Evolutionary conservation across 53 echinoderm and acorn worm genomes (phyloP).

Genomic region (Echinometra lucunter): DNA sequence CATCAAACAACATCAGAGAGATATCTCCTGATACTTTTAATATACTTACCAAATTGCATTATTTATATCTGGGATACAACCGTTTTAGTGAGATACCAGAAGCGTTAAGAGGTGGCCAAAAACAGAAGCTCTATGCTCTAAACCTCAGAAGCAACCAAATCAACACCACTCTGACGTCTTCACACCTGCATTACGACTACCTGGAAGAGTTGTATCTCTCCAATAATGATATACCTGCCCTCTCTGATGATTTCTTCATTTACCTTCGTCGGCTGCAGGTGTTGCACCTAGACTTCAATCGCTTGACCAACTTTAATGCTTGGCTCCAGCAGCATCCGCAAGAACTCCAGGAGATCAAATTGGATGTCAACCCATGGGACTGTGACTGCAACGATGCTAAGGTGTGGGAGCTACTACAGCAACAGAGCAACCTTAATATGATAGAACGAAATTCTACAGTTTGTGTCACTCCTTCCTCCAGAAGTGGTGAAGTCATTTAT

Average conservation of each 20-base stretch:
- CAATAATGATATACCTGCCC: slow-evolving; percentile 75
- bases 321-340: slow-evolving; percentile 41
- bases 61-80: slow-evolving; percentile 21
- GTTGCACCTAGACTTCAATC: slow-evolving; percentile 52
- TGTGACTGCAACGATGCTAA: slow-evolving; percentile 72
- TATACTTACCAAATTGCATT: slow-evolving; percentile 7
- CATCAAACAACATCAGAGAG: slow-evolving; percentile 59
- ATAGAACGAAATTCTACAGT: not conserved
- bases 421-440: not conserved
- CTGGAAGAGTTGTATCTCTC: slow-evolving; percentile 78
- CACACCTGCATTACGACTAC: slow-evolving; percentile 29
- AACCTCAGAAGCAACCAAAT: slow-evolving; percentile 36
- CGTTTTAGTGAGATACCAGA: slow-evolving; percentile 21
- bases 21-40: slow-evolving; percentile 69
- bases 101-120: not conserved
- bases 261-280: slow-evolving; percentile 39
- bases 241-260: slow-evolving; percentile 64
- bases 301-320: slow-evolving; percentile 34
- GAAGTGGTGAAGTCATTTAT: not conserved
- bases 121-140: slow-evolving; percentile 9
- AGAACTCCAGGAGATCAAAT: slow-evolving; percentile 69
- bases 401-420: slow-evolving; percentile 55
- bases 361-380: slow-evolving; percentile 78
- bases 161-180: slow-evolving; percentile 16
- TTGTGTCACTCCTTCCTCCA: not conserved